These are phyloP conservation scores for Tipula vernalis DNA, from an alignment of 2,888 invertebrate genomes.

Conservation along the genomic window DNA sequence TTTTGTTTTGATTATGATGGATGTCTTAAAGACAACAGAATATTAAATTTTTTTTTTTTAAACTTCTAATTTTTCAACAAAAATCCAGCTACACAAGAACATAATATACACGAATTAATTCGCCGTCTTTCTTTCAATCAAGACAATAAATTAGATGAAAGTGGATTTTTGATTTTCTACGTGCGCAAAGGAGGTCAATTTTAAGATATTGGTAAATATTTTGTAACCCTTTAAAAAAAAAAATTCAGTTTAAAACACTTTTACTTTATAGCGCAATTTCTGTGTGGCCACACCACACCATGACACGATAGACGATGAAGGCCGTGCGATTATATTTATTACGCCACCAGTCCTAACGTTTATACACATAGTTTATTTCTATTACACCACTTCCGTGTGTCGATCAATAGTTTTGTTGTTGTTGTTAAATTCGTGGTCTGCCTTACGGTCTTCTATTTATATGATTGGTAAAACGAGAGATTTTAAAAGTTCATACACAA, in stretches of 20 bases:
- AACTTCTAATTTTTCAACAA: neutral
- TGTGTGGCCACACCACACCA: neutral
- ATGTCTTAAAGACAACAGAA: neutral
- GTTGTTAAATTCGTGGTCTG: neutral
- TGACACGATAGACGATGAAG: neutral
- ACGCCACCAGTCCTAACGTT: neutral
- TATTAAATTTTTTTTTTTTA: neutral
- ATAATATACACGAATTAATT: neutral
- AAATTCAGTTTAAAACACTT: neutral
- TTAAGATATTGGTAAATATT: neutral
- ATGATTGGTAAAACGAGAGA: neutral
- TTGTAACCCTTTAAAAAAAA: neutral
- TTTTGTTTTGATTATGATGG: neutral
- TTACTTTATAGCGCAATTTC: neutral
- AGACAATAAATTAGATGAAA: constrained; percentile 4
- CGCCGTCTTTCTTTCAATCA: neutral
- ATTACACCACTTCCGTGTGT: neutral
- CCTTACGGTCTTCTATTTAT: neutral
- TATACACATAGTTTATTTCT: neutral
- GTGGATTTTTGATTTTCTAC: neutral
- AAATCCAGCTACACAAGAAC: neutral
- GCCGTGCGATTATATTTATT: neutral
- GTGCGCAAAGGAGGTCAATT: neutral
- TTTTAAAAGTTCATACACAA: neutral
- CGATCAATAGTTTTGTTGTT: neutral